phyloP scores from a whole-genome alignment of 2,113 vertebrate genomes.

The Struthidea cinerea region DNA sequence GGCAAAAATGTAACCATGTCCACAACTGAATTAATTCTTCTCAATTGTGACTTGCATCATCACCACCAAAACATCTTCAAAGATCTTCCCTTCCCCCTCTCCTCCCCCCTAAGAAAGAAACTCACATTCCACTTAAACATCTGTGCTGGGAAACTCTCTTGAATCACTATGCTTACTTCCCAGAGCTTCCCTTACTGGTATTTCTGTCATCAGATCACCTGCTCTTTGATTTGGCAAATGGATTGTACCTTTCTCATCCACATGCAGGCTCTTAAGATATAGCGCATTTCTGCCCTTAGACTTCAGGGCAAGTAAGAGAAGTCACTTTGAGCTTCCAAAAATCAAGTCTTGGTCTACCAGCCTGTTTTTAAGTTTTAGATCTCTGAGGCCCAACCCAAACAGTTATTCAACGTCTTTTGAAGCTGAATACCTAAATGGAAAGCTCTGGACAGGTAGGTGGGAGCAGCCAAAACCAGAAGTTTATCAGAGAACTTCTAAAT shows the following conservation, averaged over 20 bases:
- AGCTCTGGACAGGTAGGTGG: background rate
- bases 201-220: background rate
- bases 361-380: background rate
- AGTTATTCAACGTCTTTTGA: background rate
- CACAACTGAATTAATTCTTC: background rate
- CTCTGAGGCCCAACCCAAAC: background rate
- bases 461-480: background rate
- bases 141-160: background rate
- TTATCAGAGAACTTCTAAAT: background rate
- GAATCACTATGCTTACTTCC: background rate
- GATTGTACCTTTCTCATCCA: background rate
- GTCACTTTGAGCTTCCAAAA: background rate
- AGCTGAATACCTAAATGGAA: background rate
- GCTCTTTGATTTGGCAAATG: background rate
- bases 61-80: background rate
- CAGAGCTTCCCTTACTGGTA: background rate
- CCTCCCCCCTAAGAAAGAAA: background rate
- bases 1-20: background rate
- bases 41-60: background rate
- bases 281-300: background rate
- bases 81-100: background rate
- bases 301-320: background rate
- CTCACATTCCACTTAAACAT: background rate
- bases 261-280: rapidly evolving
- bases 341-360: background rate